Evolutionary conservation across 2,797 vertebrate species (phyloP).

Genomic region (Passerculus sandwichensis): DNA sequence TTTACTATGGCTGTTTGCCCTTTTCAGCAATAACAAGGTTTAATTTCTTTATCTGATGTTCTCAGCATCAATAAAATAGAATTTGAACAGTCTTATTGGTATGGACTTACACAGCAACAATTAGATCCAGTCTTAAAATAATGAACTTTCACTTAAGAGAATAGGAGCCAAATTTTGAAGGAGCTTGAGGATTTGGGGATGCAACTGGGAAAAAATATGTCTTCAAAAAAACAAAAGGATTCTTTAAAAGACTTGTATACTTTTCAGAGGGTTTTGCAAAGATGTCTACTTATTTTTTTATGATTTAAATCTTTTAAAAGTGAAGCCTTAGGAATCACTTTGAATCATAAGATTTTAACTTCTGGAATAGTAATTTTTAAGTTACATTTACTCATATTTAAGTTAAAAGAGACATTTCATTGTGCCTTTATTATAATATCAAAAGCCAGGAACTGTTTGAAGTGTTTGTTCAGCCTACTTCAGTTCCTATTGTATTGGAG

Average conservation of each 20-base stretch:
- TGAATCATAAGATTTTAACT: background rate
- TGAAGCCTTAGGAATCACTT: background rate
- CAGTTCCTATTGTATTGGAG: background rate
- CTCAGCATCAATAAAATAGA: background rate
- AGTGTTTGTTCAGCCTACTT: background rate
- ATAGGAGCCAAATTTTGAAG: background rate
- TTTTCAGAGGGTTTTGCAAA: background rate
- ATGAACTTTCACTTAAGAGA: background rate
- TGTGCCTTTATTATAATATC: slow-evolving; percentile 6
- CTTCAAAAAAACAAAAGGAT: background rate
- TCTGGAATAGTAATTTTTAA: background rate
- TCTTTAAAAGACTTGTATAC: background rate
- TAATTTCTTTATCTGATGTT: background rate
- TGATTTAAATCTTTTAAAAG: background rate
- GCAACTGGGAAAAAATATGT: background rate
- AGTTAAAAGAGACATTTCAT: background rate
- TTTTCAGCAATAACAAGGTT: background rate
- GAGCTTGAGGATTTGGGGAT: background rate
- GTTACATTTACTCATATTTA: background rate
- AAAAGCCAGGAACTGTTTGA: slow-evolving; percentile 14
- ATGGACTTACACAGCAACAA: background rate
- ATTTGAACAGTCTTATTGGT: background rate
- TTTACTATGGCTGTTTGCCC: background rate
- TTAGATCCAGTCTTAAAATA: background rate
- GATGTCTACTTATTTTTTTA: background rate